phyloP scores from a whole-genome alignment of 2,888 invertebrate genomes.

The Synergus laeviventris region DNA sequence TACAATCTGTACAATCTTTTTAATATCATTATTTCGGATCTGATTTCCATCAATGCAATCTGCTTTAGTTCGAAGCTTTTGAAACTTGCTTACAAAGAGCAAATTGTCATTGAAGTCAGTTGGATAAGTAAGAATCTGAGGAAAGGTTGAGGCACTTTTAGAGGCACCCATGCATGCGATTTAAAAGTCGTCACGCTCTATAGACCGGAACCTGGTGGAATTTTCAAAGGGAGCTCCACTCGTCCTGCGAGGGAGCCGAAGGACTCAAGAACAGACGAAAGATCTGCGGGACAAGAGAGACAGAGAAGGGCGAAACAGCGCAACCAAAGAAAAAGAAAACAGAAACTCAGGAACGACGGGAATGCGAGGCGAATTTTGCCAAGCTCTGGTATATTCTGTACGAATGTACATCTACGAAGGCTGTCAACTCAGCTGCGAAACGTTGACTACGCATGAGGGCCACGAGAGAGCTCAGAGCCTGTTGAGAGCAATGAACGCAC shows the following conservation, averaged over 20 bases:
- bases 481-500: not conserved
- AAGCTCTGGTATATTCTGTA: constrained; percentile 40
- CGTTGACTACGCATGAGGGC: too few species aligned
- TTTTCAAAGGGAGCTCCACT: constrained; percentile 48
- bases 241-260: constrained; percentile 34
- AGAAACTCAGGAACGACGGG: not conserved
- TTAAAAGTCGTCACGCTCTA: constrained; percentile 61
- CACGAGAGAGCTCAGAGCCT: not conserved
- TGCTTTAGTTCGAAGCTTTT: too few species aligned
- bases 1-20: not conserved
- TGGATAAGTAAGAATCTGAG: constrained; percentile 27
- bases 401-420: not conserved
- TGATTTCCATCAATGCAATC: too few species aligned
- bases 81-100: not conserved
- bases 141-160: constrained; percentile 57
- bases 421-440: too few species aligned
- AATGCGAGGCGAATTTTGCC: constrained; percentile 51
- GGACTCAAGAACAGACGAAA: constrained; percentile 47
- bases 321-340: not conserved
- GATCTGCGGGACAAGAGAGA: not conserved
- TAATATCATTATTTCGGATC: too few species aligned
- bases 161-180: constrained; percentile 59
- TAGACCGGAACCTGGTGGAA: constrained; percentile 59
- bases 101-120: not conserved
- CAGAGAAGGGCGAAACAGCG: not conserved